Conservation (phyloP, 2,113 vertebrate species). For the Ctenomys sociabilis region DNA sequence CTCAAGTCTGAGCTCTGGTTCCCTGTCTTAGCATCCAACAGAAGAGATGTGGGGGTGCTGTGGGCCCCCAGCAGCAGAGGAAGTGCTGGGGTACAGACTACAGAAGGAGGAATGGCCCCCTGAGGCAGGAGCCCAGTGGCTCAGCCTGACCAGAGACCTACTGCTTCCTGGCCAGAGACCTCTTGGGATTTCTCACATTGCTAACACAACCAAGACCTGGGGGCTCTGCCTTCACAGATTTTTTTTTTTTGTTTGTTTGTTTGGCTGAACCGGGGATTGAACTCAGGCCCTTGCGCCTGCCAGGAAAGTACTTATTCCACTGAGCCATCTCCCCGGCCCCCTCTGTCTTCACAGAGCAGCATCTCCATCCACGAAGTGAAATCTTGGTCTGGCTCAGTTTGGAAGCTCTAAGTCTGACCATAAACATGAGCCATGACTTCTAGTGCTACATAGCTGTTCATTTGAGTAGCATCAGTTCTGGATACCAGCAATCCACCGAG, state of each 20-base stretch:
- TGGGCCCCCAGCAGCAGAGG: neutral
- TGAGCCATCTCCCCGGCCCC: too few relatives aligned
- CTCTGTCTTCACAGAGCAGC: neutral
- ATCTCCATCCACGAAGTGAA: neutral
- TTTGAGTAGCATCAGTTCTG: neutral
- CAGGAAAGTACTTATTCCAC: too few relatives aligned
- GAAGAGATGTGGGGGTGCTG: neutral
- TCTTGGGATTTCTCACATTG: neutral
- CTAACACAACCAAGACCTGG: neutral
- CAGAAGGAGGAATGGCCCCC: rapidly evolving
- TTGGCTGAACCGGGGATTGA: too few relatives aligned
- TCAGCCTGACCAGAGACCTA: neutral
- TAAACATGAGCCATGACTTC: neutral
- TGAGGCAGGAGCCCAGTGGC: neutral
- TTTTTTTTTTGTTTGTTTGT: too few relatives aligned
- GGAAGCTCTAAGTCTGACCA: neutral
- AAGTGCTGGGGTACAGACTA: neutral
- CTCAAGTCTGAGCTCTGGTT: rapidly evolving
- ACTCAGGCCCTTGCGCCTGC: too few relatives aligned
- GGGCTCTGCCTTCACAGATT: neutral
- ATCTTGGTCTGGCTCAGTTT: neutral
- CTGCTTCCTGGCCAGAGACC: neutral
- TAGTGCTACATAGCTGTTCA: neutral
- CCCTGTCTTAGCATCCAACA: neutral
- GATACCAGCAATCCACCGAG: neutral